Percentiles rank a stretch among this genome's conserved stretches.
Conservation (phyloP, 2,113 vertebrate genomes). For the Stictonetta naevosa region DNA sequence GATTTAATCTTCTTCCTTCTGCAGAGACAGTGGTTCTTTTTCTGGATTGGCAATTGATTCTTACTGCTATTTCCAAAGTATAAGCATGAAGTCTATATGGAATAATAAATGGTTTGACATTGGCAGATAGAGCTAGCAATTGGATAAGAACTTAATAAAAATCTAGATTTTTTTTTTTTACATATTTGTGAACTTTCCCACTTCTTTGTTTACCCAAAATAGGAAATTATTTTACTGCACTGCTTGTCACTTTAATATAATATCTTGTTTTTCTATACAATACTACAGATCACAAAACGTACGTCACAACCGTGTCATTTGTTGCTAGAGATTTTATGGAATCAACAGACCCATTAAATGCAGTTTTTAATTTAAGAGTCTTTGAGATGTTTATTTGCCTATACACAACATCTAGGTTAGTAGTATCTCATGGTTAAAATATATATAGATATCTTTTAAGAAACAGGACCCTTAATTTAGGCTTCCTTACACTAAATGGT, state of each 20-base stretch:
- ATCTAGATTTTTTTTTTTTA: neutral
- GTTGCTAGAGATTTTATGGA: neutral
- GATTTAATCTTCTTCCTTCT: neutral
- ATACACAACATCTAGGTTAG: neutral
- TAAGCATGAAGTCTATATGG: neutral
- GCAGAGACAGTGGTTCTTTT: neutral
- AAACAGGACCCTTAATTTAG: neutral
- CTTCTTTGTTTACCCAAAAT: neutral
- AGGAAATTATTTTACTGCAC: neutral
- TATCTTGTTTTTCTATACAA: neutral
- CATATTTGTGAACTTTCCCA: neutral
- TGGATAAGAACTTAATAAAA: neutral
- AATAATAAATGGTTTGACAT: neutral
- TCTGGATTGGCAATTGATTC: neutral
- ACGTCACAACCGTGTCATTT: neutral
- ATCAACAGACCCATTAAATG: neutral
- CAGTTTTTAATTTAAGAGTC: neutral
- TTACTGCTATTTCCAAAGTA: neutral
- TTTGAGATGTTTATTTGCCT: neutral
- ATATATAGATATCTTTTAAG: too few relatives aligned
- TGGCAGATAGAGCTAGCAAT: neutral
- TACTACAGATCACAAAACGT: neutral
- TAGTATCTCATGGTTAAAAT: neutral
- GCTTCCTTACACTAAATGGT: neutral
- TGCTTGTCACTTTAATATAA: neutral